Base-by-base conservation (phyloP, 2,888 invertebrate species). In the Bursaphelenchus okinawaensis region DNA sequence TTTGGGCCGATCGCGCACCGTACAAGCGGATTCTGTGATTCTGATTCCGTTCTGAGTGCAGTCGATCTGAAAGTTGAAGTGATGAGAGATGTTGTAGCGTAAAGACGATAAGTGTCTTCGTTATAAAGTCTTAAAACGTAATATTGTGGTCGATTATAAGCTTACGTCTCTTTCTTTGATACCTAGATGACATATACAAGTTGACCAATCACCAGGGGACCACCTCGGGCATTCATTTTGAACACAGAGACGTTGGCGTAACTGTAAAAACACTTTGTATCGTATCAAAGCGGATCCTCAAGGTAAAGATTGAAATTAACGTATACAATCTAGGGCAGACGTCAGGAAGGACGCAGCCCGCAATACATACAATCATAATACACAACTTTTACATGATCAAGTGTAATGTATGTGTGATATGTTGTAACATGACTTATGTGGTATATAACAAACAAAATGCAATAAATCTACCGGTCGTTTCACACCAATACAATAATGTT, bases 401-500 rank as follows among this genome's bases (percentile, higher is more conserved):
- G n/a, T n/a, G n/a, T n/a, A n/a, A n/a, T n/a, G n/a, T n/a, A n/a
- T n/a, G n/a, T n/a, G n/a, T n/a, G n/a, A n/a, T n/a, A n/a, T n/a
- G n/a, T n/a, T n/a, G n/a, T n/a, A n/a, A n/a, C n/a, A n/a, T n/a
- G n/a, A n/a, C n/a, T n/a, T n/a, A n/a, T n/a, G n/a, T n/a, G n/a
- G n/a, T n/a, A n/a, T n/a, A n/a, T n/a, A n/a, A n/a, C n/a, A n/a
- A n/a, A n/a, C n/a, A n/a, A n/a, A 40, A 12, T 12, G 40, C n/a
- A 40, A 40, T n/a, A 4, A 40, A 40, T 40, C 23, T 16, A 19
- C 50, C 16, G 62, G 62, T n/a, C 52, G 50, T 58, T 28, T 24
- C 16, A 26, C 7, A 12, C n/a, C 7, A 27, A 29, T 31, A 27
- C 62, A 62, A 56, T 62, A 62, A n/a, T 55, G 58, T 31, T 62